Percentiles rank a stretch among this genome's conserved stretches.
phyloP scores from a whole-genome alignment of 1,140 invertebrate species.

The Caerostris extrusa region DNA sequence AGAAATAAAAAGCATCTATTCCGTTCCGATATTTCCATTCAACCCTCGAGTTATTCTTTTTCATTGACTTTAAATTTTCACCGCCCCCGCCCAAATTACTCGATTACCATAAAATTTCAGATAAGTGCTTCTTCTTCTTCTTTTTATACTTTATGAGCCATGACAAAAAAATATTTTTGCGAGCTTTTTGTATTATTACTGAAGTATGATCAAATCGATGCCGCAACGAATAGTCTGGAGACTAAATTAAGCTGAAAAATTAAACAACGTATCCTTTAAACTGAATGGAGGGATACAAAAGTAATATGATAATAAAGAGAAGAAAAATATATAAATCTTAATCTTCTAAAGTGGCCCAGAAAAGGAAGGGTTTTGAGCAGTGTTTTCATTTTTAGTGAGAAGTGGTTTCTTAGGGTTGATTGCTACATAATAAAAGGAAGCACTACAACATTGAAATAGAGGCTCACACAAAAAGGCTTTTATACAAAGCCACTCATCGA shows the following conservation, averaged over 20 bases:
- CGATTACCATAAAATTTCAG: slow-evolving; percentile 5
- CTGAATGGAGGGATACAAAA: neutral
- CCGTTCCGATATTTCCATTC: neutral
- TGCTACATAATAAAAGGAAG: slow-evolving; percentile 42
- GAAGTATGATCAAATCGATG: slow-evolving; percentile 15
- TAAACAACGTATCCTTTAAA: slow-evolving; percentile 4
- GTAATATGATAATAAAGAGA: neutral
- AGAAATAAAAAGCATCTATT: neutral
- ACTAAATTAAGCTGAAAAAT: slow-evolving; percentile 47
- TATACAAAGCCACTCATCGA: slow-evolving; percentile 33
- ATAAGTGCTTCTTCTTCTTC: neutral
- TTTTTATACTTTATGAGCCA: slow-evolving; percentile 2
- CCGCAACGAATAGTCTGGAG: neutral
- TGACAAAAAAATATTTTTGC: slow-evolving; percentile 47
- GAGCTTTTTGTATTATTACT: slow-evolving; percentile 39
- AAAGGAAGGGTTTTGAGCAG: neutral
- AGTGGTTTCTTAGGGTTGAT: slow-evolving; percentile 27
- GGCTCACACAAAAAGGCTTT: slow-evolving; percentile 50
- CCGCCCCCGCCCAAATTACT: neutral
- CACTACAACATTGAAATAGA: slow-evolving; percentile 34
- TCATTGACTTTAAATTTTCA: neutral
- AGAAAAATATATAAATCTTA: slow-evolving; percentile 50
- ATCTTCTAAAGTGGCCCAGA: slow-evolving; percentile 31
- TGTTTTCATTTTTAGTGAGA: slow-evolving; percentile 54
- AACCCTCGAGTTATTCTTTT: neutral